These are phyloP conservation scores for Panagrolaimus sp. DNA, from an alignment of 1,140 invertebrate genomes.

Conservation along the genomic window DNA sequence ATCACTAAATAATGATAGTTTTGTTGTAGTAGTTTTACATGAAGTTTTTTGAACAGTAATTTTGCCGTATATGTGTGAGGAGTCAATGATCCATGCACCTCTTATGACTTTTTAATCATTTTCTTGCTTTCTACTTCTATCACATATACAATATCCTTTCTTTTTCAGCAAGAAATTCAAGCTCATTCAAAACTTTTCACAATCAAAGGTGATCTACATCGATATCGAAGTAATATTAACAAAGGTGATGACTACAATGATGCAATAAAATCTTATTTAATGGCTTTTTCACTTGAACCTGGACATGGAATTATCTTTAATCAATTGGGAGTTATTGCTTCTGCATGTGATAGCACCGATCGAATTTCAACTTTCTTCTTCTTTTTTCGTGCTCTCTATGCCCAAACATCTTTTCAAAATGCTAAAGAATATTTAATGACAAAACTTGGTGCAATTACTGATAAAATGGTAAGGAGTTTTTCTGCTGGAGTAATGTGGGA, in stretches of 20 bases:
- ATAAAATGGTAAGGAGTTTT: background rate
- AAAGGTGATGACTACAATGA: background rate
- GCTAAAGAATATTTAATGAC: background rate
- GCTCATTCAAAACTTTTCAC: background rate
- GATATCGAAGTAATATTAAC: background rate
- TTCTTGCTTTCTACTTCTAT: too few relatives aligned
- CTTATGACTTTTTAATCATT: too few relatives aligned
- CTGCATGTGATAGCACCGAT: background rate
- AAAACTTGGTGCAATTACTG: background rate
- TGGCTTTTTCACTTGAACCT: background rate
- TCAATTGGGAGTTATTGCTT: background rate
- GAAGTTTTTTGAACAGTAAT: too few relatives aligned
- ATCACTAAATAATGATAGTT: too few relatives aligned
- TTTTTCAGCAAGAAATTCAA: background rate
- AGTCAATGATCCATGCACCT: too few relatives aligned
- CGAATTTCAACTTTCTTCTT: background rate
- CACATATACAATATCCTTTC: background rate
- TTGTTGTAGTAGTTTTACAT: too few relatives aligned
- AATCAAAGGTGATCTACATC: constrained; percentile 7
- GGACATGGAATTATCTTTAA: constrained; percentile 1
- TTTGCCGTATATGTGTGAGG: too few relatives aligned
- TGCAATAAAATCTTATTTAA: background rate
- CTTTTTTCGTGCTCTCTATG: background rate
- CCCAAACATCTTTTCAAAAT: background rate
- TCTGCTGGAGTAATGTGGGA: too few relatives aligned